phyloP scores from a whole-genome alignment of 2,113 vertebrate genomes.

The Hippolais icterina region DNA sequence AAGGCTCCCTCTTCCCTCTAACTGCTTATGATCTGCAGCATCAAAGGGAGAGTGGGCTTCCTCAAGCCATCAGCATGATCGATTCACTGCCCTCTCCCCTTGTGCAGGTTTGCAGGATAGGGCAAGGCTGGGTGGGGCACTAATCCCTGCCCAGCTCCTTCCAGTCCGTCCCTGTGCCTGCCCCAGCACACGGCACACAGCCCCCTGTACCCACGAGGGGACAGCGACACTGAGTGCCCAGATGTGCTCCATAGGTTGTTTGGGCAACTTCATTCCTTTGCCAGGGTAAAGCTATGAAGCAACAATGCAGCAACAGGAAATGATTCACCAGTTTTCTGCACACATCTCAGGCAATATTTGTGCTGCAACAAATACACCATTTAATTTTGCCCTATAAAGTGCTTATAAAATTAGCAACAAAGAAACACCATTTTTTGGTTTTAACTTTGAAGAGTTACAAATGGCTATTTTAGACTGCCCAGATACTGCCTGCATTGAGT shows the following conservation, averaged over 20 bases:
- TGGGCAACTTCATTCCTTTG: neutral
- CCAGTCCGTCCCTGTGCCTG: fast-evolving
- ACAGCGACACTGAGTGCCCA: fast-evolving
- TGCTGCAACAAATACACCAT: neutral
- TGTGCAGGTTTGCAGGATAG: neutral
- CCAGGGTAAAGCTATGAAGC: neutral
- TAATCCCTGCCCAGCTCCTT: neutral
- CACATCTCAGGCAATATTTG: neutral
- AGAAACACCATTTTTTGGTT: neutral
- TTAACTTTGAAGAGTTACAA: neutral
- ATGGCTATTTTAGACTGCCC: neutral
- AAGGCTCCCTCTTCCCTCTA: neutral
- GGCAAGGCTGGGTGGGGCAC: neutral
- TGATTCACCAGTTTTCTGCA: neutral
- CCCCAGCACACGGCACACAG: neutral
- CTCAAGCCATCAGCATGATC: neutral
- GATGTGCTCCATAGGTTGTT: neutral
- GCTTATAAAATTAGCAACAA: neutral
- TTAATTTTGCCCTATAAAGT: neutral
- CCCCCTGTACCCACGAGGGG: neutral
- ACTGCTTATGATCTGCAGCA: neutral
- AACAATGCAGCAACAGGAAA: neutral
- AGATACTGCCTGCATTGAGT: neutral
- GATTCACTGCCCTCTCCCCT: neutral
- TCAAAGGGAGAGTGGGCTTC: neutral